Conservation (phyloP, 2,113 vertebrate genomes). For the Gambusia holbrooki region DNA sequence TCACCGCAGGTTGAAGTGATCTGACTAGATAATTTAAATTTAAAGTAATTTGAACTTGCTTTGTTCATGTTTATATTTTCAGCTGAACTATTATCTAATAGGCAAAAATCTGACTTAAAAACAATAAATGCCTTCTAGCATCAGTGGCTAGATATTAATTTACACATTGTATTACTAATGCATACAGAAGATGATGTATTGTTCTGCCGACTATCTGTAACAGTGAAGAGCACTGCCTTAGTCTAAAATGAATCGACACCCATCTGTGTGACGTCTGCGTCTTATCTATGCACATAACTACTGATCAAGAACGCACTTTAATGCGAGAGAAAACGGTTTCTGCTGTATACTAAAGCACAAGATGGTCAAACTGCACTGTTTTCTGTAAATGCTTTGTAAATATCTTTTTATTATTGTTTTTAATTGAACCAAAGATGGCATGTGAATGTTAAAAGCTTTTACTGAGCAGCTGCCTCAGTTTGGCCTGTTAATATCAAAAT, state of each 20-base stretch:
- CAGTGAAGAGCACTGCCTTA: slow-evolving; percentile 15
- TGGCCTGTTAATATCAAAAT: slow-evolving; percentile 31
- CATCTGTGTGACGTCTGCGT: slow-evolving; percentile 1
- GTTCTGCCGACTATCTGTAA: slow-evolving; percentile 14
- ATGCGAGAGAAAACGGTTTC: slow-evolving; percentile 40
- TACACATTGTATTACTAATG: neutral
- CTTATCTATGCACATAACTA: slow-evolving; percentile 75
- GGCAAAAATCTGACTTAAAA: neutral
- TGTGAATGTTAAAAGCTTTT: slow-evolving; percentile 51
- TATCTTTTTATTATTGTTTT: slow-evolving; percentile 51
- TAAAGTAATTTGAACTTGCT: too few relatives aligned
- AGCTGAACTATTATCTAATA: slow-evolving; percentile 24
- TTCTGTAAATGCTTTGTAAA: slow-evolving; percentile 73
- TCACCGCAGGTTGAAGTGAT: neutral
- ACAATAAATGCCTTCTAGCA: neutral
- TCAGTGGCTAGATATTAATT: neutral
- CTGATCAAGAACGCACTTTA: slow-evolving; percentile 81
- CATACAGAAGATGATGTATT: neutral
- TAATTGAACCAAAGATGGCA: slow-evolving; percentile 76
- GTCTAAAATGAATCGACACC: slow-evolving; percentile 12
- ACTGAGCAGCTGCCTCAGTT: slow-evolving; percentile 1
- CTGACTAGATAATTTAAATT: too few relatives aligned
- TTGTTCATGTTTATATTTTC: neutral
- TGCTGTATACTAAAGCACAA: slow-evolving; percentile 60
- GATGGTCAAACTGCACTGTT: slow-evolving; percentile 56